Percentiles rank a stretch among this genome's conserved stretches.
Conservation (phyloP, 2,113 vertebrate genomes). For the Cisticola juncidis region DNA sequence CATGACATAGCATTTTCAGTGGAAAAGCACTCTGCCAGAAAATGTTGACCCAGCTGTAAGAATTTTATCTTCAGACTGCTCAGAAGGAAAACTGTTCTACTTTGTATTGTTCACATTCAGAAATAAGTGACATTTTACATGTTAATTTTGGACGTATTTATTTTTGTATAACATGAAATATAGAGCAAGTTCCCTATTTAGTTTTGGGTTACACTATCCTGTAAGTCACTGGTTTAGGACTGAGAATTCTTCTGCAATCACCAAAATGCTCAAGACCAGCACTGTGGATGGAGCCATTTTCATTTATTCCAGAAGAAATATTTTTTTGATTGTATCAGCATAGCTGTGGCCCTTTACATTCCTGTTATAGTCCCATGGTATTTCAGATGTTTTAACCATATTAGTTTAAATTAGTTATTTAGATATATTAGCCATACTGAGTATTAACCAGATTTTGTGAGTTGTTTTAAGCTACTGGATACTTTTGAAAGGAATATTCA, state of each 20-base stretch:
- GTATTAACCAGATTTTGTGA: neutral
- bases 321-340: neutral
- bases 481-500: constrained; percentile 24
- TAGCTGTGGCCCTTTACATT: constrained; percentile 7
- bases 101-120: neutral
- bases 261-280: neutral
- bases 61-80: neutral
- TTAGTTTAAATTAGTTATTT: neutral
- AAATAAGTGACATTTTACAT: neutral
- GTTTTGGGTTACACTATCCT: neutral
- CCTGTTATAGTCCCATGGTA: neutral
- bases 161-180: neutral
- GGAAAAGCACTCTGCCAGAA: neutral
- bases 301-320: constrained; percentile 13
- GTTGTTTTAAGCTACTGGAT: neutral
- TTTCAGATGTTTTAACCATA: constrained; percentile 6
- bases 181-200: neutral
- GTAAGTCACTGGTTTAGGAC: neutral
- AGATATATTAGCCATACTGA: neutral
- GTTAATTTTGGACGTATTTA: neutral
- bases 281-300: neutral
- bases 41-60: neutral
- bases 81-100: neutral
- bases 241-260: neutral
- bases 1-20: neutral